Base-by-base conservation (phyloP, 2,888 invertebrate species). In the Lasioglossum calceatum region DNA sequence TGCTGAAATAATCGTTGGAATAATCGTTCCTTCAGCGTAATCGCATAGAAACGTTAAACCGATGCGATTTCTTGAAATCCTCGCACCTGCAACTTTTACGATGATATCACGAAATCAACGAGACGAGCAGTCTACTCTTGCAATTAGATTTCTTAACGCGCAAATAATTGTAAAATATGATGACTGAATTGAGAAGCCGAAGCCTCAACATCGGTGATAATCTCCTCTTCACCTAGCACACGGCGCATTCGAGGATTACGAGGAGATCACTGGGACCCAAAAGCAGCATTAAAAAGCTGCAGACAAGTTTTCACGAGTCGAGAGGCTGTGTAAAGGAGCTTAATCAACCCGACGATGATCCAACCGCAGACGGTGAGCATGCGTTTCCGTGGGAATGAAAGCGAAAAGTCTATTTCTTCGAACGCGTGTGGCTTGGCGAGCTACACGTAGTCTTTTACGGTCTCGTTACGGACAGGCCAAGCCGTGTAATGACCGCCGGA, bases 401-500 rank as follows among this genome's bases (percentile, higher is more conserved):
- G 67, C 36, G 19, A 4, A 67, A 81, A 67, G 71, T 32, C 75
- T 54, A 67, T 78, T 87, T 80, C 81, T 61, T 67, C 79, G 44
- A 73, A 71, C 75, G 74, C 76, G 84, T 78, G n/a, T n/a, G n/a
- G 54, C 54, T 54, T 54, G 54, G 54, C 54, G n/a, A 67, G 64
- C 32, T 77, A 77, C 81, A 64, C 84, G 75, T 71, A 75, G 72
- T 44, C 78, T 74, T 82, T 85, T 75, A 88, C 82, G 72, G 74
- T 78, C 84, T 91, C 89, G 85, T 88, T 91, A 89, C 82, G 58
- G 42, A 72, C 50, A 75, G 78, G 73, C 67, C 72, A 71, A 77
- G 83, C 50, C 77, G 58, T 71, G 82, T 89, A 91, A 91, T 87
- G 90, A 89, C 88, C 88, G 64, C 67, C 71, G 71, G 47, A 79